Evolutionary conservation across 2,113 vertebrate species (phyloP), one percentile per base, ranked within the genome.

Genomic region (Menidia beryllina): DNA sequence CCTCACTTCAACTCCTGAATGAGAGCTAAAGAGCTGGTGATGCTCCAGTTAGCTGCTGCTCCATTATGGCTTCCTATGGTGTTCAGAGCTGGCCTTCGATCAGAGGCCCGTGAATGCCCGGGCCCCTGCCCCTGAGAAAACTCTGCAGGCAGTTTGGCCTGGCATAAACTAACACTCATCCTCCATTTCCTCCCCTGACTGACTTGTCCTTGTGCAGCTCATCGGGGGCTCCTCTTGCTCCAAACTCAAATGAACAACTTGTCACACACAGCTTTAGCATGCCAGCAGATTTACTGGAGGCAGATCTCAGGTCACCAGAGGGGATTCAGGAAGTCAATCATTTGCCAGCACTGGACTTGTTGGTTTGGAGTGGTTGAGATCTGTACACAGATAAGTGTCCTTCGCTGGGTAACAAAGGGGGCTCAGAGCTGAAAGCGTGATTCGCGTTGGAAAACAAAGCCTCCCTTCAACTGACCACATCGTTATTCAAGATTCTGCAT

Each of bases 251-350:
- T 24, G 47, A 41, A 64, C 43, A 57, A 77, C 43, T 73, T 51
- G 70, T 77, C 59, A 20, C 65, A 41, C 59, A 20, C 43, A 7
- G 7, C 62, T 78, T 77, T 11, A 75, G 64, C 55, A 76, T 76
- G 65, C 72, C 77, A 78, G 59, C 43, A 75, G 72, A 68, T 72
- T 78, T 43, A 75, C 74, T 75, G 74, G 27, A 17, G 5, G 67
- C 69, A 83, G 77, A 84, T 78, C 72, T 77, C 48, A 72, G 79
- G 67, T 82, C 76, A 85, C 53, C 71, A 73, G 85, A 27, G 72
- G 81, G 69, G 70, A 71, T 63, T 58, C 83, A 90, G 87, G 86
- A 88, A 88, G 87, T 91, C 83, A 72, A 90, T 89, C 67, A 89
- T 88, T 89, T 84, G 76, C 84, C 71, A 86, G 60, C 19, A 45